Percentiles rank a stretch among this genome's conserved stretches.
Conservation (phyloP, 2,888 invertebrate species). For the Tipula unca region DNA sequence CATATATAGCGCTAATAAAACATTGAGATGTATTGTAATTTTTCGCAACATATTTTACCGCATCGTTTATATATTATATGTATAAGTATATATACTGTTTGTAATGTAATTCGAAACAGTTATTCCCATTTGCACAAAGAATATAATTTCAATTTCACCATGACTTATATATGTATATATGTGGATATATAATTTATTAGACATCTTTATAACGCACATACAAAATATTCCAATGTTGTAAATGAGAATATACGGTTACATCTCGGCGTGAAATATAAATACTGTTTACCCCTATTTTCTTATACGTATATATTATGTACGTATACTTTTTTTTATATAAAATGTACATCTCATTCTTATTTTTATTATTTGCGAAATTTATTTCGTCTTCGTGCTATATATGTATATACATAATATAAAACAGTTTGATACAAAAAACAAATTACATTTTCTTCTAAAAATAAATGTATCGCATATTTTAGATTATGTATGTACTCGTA, state of each 20-base stretch:
- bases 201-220: neutral
- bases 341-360: neutral
- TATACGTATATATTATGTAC: too few species aligned
- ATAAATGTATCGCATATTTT: neutral
- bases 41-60: neutral
- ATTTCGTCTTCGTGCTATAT: neutral
- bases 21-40: neutral
- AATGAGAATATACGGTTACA: neutral
- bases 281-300: neutral
- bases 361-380: constrained; percentile 14
- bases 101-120: neutral
- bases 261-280: neutral
- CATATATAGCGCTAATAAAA: neutral
- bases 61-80: too few species aligned
- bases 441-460: constrained; percentile 8
- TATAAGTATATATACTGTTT: neutral
- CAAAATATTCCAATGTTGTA: neutral
- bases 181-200: neutral
- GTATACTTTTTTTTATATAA: too few species aligned
- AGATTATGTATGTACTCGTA: neutral
- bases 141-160: neutral
- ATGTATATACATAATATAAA: neutral
- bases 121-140: neutral
- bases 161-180: neutral
- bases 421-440: neutral